Evolutionary conservation across 2,888 invertebrate genomes (phyloP).

Genomic region (Anthoptus insignis): DNA sequence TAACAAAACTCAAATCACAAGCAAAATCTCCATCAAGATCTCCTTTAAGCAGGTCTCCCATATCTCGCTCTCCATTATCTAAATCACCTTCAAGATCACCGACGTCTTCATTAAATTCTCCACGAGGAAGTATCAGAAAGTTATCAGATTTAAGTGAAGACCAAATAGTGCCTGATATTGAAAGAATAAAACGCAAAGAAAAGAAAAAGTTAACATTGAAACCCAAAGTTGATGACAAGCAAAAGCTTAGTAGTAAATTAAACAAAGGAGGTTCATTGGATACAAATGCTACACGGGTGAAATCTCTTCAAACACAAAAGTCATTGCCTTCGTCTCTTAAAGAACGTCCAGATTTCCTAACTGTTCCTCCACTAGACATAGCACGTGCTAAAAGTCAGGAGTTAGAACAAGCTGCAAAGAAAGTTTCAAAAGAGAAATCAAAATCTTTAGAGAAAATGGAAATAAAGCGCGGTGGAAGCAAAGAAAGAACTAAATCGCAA

Average conservation of each 20-base stretch:
- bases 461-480: conserved; percentile 84
- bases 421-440: conserved; percentile 89
- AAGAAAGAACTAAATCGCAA: conserved; percentile 90
- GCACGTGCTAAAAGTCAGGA: conserved; percentile 88
- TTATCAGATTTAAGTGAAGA: conserved; percentile 83
- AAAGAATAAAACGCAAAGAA: conserved; percentile 81
- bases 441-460: conserved; percentile 90
- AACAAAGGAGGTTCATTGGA: conserved; percentile 83
- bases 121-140: conserved; percentile 82
- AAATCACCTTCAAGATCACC: conserved; percentile 84
- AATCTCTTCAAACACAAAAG: conserved; percentile 82
- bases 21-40: conserved; percentile 78
- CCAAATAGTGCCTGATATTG: conserved; percentile 82
- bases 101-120: conserved; percentile 83
- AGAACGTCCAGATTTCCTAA: conserved; percentile 83
- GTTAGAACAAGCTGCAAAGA: conserved; percentile 82
- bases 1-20: conserved; percentile 74
- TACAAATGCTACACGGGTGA: conserved; percentile 79
- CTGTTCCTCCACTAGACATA: conserved; percentile 85
- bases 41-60: conserved; percentile 77
- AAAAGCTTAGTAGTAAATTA: conserved; percentile 71
- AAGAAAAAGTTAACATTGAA: conserved; percentile 80
- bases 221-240: conserved; percentile 79
- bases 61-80: conserved; percentile 81
- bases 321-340: conserved; percentile 85